These are phyloP conservation scores for Hydrochoerus hydrochaeris DNA, from an alignment of 2,113 vertebrate species.

Conservation along the genomic window DNA sequence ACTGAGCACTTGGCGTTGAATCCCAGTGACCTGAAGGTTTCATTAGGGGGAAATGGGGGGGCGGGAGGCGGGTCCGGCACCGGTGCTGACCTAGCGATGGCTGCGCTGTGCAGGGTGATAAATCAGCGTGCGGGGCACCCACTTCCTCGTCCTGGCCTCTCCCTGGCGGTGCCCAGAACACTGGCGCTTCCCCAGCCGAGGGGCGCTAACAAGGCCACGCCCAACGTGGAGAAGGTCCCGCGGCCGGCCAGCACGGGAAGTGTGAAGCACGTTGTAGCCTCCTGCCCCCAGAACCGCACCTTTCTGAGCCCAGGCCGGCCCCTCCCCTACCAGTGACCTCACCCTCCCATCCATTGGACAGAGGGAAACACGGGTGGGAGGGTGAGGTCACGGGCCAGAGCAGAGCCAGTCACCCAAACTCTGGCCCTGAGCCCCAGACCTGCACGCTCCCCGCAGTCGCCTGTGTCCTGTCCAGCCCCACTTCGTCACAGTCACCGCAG, in stretches of 20 bases:
- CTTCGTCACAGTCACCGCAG: no score
- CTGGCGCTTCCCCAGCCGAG: background rate
- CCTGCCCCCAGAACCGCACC: background rate
- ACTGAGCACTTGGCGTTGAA: background rate
- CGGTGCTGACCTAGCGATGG: background rate
- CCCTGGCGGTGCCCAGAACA: background rate
- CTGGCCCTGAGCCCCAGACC: background rate
- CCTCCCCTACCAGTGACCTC: background rate
- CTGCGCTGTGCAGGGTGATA: background rate
- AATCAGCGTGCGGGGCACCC: background rate
- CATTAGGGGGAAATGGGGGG: background rate
- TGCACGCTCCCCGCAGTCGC: background rate
- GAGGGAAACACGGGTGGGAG: no score
- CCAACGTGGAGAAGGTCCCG: background rate
- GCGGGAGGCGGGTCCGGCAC: background rate
- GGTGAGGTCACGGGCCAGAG: background rate
- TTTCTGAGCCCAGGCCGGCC: background rate
- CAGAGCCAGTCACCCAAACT: background rate
- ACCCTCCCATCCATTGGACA: background rate
- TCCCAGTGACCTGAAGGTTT: background rate
- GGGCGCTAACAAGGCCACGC: background rate
- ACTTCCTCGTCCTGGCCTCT: background rate
- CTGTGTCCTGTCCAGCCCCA: background rate
- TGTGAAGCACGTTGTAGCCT: background rate
- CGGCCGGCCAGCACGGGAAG: no score